phyloP scores from a whole-genome alignment of 2,113 vertebrate species.

The Menura novaehollandiae region DNA sequence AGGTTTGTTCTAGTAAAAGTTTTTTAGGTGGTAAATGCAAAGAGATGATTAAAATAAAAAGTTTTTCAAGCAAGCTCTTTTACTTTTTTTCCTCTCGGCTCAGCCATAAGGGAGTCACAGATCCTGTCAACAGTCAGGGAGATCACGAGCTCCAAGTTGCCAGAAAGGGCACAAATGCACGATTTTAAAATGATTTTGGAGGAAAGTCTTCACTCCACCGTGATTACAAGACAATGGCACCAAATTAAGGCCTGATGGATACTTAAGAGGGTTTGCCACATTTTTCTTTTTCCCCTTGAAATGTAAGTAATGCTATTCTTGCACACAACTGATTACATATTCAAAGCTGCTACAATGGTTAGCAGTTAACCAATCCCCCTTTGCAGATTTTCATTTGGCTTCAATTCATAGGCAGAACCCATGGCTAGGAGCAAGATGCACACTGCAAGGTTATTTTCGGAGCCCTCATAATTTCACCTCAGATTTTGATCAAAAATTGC shows the following conservation, averaged over 20 bases:
- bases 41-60: not conserved
- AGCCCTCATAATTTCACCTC: slow-evolving; percentile 21
- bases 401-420: slow-evolving; percentile 14
- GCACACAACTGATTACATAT: not conserved
- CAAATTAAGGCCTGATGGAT: slow-evolving; percentile 14
- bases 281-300: not conserved
- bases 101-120: not conserved
- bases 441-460: slow-evolving; percentile 11
- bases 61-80: not conserved
- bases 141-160: not conserved
- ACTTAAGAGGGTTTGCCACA: not conserved
- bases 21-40: not conserved
- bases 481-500: slow-evolving; percentile 31
- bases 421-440: not conserved
- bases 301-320: not conserved
- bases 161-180: not conserved
- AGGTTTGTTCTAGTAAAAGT: not conserved
- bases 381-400: slow-evolving; percentile 18
- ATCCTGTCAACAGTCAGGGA: not conserved
- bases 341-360: slow-evolving; percentile 18
- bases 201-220: not conserved
- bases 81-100: not conserved
- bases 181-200: not conserved
- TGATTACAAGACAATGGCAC: slow-evolving; percentile 51
- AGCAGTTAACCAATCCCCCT: not conserved